phyloP scores from a whole-genome alignment of 2,113 vertebrate species.

The Tor tambroides region DNA sequence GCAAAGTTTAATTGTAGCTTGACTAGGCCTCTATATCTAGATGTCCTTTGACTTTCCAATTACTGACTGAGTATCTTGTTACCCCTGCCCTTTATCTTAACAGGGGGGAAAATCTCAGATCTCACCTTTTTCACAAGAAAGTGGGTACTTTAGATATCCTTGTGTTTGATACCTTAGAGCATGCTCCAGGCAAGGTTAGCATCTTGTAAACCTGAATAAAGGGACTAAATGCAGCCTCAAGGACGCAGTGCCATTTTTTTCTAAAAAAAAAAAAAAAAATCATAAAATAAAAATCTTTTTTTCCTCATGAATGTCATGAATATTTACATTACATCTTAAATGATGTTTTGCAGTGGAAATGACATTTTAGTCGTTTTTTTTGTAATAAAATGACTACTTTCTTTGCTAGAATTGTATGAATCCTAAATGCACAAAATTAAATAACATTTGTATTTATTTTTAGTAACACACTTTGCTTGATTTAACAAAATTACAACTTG shows the following conservation, averaged over 20 bases:
- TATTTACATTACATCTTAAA: not conserved
- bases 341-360: not conserved
- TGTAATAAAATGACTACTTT: not conserved
- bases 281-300: not conserved
- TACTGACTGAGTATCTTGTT: not conserved
- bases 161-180: slow-evolving; percentile 50
- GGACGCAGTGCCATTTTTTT: not conserved
- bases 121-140: slow-evolving; percentile 18
- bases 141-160: slow-evolving; percentile 11
- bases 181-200: slow-evolving; percentile 56
- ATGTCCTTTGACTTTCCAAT: not conserved
- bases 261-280: too few species aligned
- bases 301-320: not conserved
- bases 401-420: not conserved
- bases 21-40: not conserved
- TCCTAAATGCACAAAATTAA: not conserved
- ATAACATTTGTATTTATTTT: too few species aligned
- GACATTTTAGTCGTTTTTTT: not conserved
- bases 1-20: not conserved
- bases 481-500: too few species aligned
- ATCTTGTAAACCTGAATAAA: slow-evolving; percentile 53
- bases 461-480: too few species aligned
- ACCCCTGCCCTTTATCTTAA: not conserved
- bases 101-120: slow-evolving; percentile 1
- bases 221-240: slow-evolving; percentile 44